Percentiles rank a stretch among this genome's conserved stretches.
Evolutionary conservation across 2,113 vertebrate species (phyloP).

Genomic region (Vidua macroura): DNA sequence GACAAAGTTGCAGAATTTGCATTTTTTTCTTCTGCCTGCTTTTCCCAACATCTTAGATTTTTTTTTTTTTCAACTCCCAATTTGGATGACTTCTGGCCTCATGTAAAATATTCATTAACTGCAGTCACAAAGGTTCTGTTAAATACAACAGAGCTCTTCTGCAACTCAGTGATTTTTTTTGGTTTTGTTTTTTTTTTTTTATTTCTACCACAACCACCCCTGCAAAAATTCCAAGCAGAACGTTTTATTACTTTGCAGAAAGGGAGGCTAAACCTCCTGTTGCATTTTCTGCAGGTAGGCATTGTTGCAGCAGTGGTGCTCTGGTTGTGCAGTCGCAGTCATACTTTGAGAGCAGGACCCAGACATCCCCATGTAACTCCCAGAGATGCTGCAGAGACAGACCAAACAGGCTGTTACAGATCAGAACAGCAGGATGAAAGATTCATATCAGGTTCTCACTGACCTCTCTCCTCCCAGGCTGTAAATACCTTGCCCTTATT

Average conservation of each 20-base stretch:
- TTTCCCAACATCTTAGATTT: neutral
- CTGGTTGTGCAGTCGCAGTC: rapidly evolving
- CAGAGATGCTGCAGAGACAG: neutral
- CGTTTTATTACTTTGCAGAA: neutral
- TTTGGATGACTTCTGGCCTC: neutral
- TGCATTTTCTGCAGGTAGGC: neutral
- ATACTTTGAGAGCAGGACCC: neutral
- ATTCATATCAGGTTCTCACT: neutral
- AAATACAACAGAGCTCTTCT: neutral
- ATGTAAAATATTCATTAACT: conserved; percentile 16
- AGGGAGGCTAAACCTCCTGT: neutral
- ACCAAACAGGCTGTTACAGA: rapidly evolving
- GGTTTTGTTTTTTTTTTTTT: neutral
- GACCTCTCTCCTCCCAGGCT: neutral
- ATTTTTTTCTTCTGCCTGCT: neutral
- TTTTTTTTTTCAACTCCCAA: neutral
- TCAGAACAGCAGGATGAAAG: neutral
- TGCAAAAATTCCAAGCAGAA: neutral
- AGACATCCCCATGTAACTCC: neutral
- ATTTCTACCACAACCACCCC: too few relatives aligned
- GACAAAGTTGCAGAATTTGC: conserved; percentile 6
- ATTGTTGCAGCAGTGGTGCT: neutral
- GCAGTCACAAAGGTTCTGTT: neutral
- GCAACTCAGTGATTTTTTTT: neutral
- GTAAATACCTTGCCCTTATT: neutral